A percentile compares a stretch with the other conserved stretches of the same genome.
These are phyloP conservation scores for Coronaproctus castanopsis DNA, from an alignment of 2,888 invertebrate genomes.

Conservation along the genomic window DNA sequence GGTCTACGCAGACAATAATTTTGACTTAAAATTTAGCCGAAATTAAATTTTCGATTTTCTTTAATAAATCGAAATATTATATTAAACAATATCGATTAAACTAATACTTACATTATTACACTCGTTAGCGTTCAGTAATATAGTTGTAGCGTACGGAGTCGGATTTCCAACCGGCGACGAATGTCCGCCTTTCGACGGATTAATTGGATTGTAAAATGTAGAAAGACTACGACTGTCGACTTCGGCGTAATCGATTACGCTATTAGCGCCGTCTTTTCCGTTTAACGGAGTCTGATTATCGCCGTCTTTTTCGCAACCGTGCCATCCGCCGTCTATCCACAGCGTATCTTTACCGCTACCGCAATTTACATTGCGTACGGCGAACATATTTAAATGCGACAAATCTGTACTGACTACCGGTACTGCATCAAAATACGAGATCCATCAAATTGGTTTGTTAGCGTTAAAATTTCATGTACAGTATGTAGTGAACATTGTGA, in stretches of 20 bases:
- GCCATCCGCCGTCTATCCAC: conserved; percentile 50
- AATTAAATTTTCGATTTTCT: too few relatives aligned
- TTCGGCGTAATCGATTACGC: conserved; percentile 44
- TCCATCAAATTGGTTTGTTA: too few relatives aligned
- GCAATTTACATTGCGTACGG: conserved; percentile 32
- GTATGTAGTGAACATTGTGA: too few relatives aligned
- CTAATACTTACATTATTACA: conserved; percentile 17
- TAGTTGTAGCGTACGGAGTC: conserved; percentile 55
- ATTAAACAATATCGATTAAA: too few relatives aligned
- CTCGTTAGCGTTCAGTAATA: conserved; percentile 32
- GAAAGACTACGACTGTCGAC: conserved; percentile 40
- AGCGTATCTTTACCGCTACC: conserved; percentile 40
- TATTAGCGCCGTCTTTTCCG: conserved; percentile 30
- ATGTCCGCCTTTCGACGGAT: conserved; percentile 24
- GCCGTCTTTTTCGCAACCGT: conserved; percentile 41
- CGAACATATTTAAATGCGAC: conserved; percentile 22
- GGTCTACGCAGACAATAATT: too few relatives aligned
- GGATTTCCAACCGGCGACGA: conserved; percentile 33
- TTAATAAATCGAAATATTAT: too few relatives aligned
- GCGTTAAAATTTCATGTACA: too few relatives aligned
- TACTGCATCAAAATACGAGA: too few relatives aligned
- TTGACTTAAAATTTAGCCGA: too few relatives aligned
- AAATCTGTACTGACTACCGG: conserved; percentile 22
- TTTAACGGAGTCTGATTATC: conserved; percentile 36
- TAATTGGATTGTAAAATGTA: conserved; percentile 40